A percentile compares a stretch with the other conserved stretches of the same genome.
Conservation (phyloP, 2,797 vertebrate genomes). For the Allenopithecus nigroviridis region DNA sequence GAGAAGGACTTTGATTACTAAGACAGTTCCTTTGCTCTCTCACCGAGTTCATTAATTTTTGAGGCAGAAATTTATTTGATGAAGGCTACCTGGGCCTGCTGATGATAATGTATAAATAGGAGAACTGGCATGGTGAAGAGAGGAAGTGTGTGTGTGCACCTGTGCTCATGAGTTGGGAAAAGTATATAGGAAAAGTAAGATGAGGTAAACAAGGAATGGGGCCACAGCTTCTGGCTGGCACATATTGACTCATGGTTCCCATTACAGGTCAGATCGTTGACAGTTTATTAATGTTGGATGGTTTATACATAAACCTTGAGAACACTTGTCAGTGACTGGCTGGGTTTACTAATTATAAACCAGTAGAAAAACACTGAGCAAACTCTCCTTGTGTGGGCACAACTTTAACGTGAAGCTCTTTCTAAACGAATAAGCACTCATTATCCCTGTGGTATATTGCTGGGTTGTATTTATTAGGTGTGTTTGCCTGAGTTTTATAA, state of each 20-base stretch:
- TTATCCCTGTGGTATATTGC: background rate
- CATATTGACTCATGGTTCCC: background rate
- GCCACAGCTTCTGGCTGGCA: background rate
- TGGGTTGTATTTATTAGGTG: background rate
- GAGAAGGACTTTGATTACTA: background rate
- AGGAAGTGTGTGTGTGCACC: background rate
- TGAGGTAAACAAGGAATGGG: background rate
- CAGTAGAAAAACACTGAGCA: background rate
- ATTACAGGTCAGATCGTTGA: background rate
- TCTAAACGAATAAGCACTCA: background rate
- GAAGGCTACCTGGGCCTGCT: background rate
- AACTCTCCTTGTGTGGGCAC: background rate
- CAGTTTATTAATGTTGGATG: background rate
- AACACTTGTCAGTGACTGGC: background rate
- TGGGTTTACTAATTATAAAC: background rate
- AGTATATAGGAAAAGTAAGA: background rate
- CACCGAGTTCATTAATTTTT: background rate
- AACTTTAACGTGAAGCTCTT: background rate
- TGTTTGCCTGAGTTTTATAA: background rate
- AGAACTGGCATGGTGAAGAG: background rate
- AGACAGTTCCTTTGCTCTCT: background rate
- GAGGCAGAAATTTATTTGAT: background rate
- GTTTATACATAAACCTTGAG: background rate
- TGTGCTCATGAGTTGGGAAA: background rate
- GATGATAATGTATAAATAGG: background rate